phyloP scores from a whole-genome alignment of 2,797 vertebrate genomes.

The Sebastes aleutianus region DNA sequence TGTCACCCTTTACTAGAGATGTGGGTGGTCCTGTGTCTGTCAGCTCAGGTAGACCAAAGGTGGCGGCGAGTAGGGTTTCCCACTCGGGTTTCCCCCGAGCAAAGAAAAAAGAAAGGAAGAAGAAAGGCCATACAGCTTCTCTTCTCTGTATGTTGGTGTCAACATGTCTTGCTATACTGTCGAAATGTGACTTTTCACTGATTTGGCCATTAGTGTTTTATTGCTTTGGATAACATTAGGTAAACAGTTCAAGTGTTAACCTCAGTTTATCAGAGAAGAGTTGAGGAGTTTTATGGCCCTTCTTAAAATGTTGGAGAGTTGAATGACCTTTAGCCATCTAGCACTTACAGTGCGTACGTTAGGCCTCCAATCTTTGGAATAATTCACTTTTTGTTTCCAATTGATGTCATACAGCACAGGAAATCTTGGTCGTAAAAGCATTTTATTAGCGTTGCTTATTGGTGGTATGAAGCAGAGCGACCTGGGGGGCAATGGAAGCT shows the following conservation, averaged over 20 bases:
- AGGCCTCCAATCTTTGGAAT: constrained; percentile 16
- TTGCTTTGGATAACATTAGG: neutral
- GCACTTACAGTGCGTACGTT: neutral
- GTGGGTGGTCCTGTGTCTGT: constrained; percentile 63
- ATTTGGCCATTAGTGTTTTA: neutral
- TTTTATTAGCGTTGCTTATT: constrained; percentile 2
- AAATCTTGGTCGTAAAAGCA: constrained; percentile 20
- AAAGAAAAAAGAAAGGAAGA: neutral
- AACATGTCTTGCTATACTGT: neutral
- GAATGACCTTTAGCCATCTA: constrained; percentile 13
- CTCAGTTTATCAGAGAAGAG: constrained; percentile 1
- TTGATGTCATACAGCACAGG: constrained; percentile 38
- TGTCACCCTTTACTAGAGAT: neutral
- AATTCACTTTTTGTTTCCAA: constrained; percentile 20
- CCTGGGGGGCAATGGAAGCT: constrained; percentile 1
- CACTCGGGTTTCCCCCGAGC: constrained; percentile 22
- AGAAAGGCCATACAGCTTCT: neutral
- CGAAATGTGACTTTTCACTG: constrained; percentile 2
- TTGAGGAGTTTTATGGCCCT: constrained; percentile 1
- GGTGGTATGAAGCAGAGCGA: constrained; percentile 8
- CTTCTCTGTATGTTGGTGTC: neutral
- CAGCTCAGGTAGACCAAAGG: constrained; percentile 57
- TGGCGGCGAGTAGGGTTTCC: constrained; percentile 39
- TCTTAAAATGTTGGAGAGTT: neutral
- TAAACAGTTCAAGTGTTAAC: neutral